Conservation (phyloP, 92 coral and sea anemone species). For the Palythoa heliodiscus region DNA sequence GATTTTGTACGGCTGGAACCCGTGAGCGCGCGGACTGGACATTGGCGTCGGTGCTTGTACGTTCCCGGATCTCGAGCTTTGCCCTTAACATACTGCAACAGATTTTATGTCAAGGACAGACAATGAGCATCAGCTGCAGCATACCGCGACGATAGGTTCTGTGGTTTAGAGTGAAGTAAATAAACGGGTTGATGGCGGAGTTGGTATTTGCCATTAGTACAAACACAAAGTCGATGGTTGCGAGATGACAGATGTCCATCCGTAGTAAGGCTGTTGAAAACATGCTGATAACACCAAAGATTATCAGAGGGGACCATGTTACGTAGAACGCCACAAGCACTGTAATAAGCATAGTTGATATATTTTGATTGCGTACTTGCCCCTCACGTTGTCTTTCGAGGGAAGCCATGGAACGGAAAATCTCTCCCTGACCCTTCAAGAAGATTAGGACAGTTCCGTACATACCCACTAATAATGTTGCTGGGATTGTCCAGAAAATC, state of each 20-base stretch:
- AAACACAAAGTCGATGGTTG: conserved; percentile 13
- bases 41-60: conserved; percentile 13
- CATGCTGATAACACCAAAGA: not conserved
- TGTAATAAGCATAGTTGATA: conserved; percentile 23
- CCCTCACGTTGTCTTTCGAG: conserved; percentile 33
- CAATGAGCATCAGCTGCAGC: not conserved
- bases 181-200: conserved; percentile 30
- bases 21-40: not conserved
- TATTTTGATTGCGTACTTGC: conserved; percentile 30
- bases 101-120: conserved; percentile 13
- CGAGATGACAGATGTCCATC: not conserved
- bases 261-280: not conserved
- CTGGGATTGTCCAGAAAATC: conserved; percentile 23
- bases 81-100: conserved; percentile 1
- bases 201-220: not conserved
- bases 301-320: conserved; percentile 22
- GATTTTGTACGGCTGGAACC: not conserved
- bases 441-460: not conserved
- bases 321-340: conserved; percentile 20
- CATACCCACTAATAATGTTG: conserved; percentile 6
- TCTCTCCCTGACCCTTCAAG: conserved; percentile 30
- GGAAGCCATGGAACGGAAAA: conserved; percentile 32
- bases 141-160: conserved; percentile 29
- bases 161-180: conserved; percentile 35
- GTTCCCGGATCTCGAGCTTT: conserved; percentile 11